Percentiles rank a stretch among this genome's conserved stretches.
Evolutionary conservation across 2,888 invertebrate species (phyloP).

Genomic region (Diarsia rubi): DNA sequence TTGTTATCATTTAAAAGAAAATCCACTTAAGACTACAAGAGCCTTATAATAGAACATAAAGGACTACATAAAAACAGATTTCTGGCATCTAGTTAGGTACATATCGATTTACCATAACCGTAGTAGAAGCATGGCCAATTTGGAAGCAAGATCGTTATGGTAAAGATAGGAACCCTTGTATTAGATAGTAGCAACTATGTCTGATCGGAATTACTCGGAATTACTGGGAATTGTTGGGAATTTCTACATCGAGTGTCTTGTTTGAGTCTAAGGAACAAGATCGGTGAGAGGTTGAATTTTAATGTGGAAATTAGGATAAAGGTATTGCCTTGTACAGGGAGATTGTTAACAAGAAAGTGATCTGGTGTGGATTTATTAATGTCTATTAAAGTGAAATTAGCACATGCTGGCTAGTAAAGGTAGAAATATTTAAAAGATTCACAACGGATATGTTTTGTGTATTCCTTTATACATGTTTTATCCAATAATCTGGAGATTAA

Average conservation of each 20-base stretch:
- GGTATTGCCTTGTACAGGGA: not conserved
- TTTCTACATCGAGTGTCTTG: slow-evolving; percentile 41
- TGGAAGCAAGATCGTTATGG: slow-evolving; percentile 33
- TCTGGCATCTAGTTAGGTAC: slow-evolving; percentile 28
- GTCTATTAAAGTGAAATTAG: not conserved
- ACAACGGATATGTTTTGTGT: too few relatives aligned
- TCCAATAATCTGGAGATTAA: not conserved
- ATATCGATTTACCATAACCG: slow-evolving; percentile 57
- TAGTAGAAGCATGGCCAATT: slow-evolving; percentile 39
- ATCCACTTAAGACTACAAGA: not conserved
- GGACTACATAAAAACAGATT: slow-evolving; percentile 39
- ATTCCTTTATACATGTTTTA: not conserved
- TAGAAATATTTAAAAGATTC: not conserved
- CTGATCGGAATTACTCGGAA: slow-evolving; percentile 50
- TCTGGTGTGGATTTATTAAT: not conserved
- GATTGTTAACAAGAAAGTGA: not conserved
- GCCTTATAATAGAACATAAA: slow-evolving; percentile 2
- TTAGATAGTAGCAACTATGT: slow-evolving; percentile 39
- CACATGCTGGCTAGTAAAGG: not conserved
- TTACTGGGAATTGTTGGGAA: slow-evolving; percentile 17
- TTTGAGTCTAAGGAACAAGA: slow-evolving; percentile 35
- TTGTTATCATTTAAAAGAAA: not conserved
- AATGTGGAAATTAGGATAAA: slow-evolving; percentile 47
- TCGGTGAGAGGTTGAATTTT: slow-evolving; percentile 33
- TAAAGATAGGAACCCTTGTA: slow-evolving; percentile 48